Conservation (phyloP, 1,140 invertebrate species). For the Drosophila ercepeae region DNA sequence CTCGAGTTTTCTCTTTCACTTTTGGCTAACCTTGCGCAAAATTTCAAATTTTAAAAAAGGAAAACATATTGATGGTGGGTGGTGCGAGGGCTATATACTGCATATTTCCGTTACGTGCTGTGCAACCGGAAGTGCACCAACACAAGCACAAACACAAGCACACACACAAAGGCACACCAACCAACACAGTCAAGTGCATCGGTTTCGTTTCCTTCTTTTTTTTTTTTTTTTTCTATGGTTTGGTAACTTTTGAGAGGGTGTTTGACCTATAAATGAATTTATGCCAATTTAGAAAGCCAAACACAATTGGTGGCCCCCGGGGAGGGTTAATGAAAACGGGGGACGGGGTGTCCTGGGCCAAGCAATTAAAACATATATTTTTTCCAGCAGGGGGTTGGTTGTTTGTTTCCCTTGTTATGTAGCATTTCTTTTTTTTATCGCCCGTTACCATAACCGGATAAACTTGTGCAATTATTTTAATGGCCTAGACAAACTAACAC, state of each 20-base stretch:
- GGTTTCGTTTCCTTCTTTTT: slow-evolving; percentile 3
- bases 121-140: slow-evolving; percentile 59
- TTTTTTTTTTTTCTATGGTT: slow-evolving; percentile 7
- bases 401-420: slow-evolving; percentile 36
- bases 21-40: slow-evolving; percentile 37
- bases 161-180: slow-evolving; percentile 7
- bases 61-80: not conserved
- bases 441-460: slow-evolving; percentile 39
- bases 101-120: slow-evolving; percentile 50
- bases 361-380: slow-evolving; percentile 52
- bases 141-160: slow-evolving; percentile 27
- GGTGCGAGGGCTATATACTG: slow-evolving; percentile 13
- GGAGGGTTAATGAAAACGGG: not conserved
- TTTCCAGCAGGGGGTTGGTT: slow-evolving; percentile 28
- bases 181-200: slow-evolving; percentile 25
- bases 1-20: slow-evolving; percentile 37
- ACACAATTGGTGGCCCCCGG: slow-evolving; percentile 18
- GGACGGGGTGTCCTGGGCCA: slow-evolving; percentile 25
- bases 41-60: slow-evolving; percentile 19
- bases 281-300: slow-evolving; percentile 62
- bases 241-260: slow-evolving; percentile 46
- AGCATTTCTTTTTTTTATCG: not conserved
- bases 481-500: slow-evolving; percentile 30
- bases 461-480: slow-evolving; percentile 53
- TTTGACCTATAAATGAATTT: slow-evolving; percentile 78